phyloP scores from a whole-genome alignment of 2,797 vertebrate species.

The Pteronotus mesoamericanus region DNA sequence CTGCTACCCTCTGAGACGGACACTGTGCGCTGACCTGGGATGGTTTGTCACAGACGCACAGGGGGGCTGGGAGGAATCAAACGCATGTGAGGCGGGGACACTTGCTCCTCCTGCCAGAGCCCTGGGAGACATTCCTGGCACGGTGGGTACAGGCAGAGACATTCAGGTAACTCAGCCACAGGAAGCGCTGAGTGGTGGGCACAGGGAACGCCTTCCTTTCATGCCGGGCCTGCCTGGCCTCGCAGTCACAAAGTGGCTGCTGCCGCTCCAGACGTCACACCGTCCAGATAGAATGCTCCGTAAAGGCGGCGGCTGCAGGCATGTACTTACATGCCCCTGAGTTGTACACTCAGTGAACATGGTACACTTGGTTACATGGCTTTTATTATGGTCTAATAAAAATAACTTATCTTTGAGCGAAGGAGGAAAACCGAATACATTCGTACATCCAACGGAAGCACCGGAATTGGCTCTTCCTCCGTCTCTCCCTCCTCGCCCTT shows the following conservation, averaged over 20 bases:
- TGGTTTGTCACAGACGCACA: fast-evolving
- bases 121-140: background rate
- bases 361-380: background rate
- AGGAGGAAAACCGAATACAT: background rate
- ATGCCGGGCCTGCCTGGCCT: fast-evolving
- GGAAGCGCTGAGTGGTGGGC: background rate
- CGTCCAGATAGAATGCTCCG: background rate
- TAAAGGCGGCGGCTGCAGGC: no score
- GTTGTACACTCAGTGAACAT: background rate
- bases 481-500: no score
- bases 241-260: background rate
- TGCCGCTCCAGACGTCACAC: fast-evolving
- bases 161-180: no score
- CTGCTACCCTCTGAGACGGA: fast-evolving
- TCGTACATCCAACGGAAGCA: no score
- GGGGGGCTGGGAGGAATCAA: background rate
- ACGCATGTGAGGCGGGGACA: no score
- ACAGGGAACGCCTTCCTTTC: fast-evolving
- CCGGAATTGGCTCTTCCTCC: no score
- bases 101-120: background rate
- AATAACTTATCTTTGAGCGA: no score
- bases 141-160: fast-evolving
- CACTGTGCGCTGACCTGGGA: fast-evolving
- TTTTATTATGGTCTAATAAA: background rate
- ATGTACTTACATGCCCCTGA: no score